Evolutionary conservation across 2,113 vertebrate genomes (phyloP).

Genomic region (Thalassoma bifasciatum): DNA sequence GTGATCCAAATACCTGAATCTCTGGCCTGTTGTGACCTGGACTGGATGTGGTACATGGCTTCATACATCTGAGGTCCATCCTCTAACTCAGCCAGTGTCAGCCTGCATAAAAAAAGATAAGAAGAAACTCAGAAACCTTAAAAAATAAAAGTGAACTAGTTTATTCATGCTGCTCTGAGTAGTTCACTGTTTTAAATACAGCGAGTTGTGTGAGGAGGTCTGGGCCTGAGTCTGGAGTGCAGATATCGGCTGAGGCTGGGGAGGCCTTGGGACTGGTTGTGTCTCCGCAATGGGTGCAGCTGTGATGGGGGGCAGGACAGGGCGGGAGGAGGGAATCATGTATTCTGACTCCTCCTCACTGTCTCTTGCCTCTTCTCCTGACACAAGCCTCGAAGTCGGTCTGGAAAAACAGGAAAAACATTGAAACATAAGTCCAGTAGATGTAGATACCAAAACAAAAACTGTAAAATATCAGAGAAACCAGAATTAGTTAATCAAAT

Average conservation of each 20-base stretch:
- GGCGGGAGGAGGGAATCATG: conserved; percentile 95
- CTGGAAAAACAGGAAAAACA: conserved; percentile 73
- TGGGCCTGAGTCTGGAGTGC: conserved; percentile 69
- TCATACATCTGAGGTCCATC: conserved; percentile 89
- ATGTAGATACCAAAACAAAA: background rate
- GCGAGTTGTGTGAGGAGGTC: conserved; percentile 69
- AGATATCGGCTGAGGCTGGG: conserved; percentile 74
- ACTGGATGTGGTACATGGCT: conserved; percentile 94
- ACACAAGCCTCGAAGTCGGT: conserved; percentile 82
- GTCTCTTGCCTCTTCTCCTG: conserved; percentile 85
- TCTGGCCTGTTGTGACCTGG: conserved; percentile 74
- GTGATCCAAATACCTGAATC: conserved; percentile 84
- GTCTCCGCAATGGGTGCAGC: conserved; percentile 47
- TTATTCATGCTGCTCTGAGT: background rate
- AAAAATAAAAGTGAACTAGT: too few relatives aligned
- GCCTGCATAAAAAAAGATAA: conserved; percentile 44
- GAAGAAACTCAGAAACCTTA: background rate
- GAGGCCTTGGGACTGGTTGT: conserved; percentile 70
- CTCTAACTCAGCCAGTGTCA: conserved; percentile 82
- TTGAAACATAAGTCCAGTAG: background rate
- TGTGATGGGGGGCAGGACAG: conserved; percentile 78
- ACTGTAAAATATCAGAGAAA: background rate
- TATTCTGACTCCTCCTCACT: conserved; percentile 93
- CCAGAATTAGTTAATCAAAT: too few relatives aligned
- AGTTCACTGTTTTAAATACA: conserved; percentile 60